These are phyloP conservation scores for Cyanistes caeruleus DNA, from an alignment of 2,113 vertebrate genomes.

Conservation along the genomic window DNA sequence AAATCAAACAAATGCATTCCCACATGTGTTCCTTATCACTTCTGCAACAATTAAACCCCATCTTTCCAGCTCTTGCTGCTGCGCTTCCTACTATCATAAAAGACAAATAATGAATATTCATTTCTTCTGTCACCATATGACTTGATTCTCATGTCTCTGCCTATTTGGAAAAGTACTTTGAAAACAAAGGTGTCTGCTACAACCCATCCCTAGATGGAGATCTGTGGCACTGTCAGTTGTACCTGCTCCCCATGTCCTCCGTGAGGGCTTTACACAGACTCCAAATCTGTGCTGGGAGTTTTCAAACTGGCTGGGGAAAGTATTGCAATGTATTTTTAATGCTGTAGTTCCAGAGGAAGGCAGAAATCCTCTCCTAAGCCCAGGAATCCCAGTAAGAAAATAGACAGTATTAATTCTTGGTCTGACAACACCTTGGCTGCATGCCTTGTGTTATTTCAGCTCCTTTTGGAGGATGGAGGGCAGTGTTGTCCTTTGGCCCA, in stretches of 20 bases:
- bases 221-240: not conserved
- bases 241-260: not conserved
- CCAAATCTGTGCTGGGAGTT: not conserved
- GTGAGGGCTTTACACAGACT: not conserved
- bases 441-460: not conserved
- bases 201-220: not conserved
- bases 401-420: not conserved
- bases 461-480: not conserved
- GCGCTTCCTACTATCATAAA: not conserved
- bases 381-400: not conserved
- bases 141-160: not conserved
- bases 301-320: not conserved
- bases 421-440: not conserved
- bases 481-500: not conserved
- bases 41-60: not conserved
- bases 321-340: not conserved
- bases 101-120: constrained; percentile 38
- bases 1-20: not conserved
- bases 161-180: constrained; percentile 20
- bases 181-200: not conserved
- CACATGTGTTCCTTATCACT: not conserved
- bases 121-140: not conserved
- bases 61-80: constrained; percentile 6
- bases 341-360: not conserved
- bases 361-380: not conserved